Conservation (phyloP, 2,797 vertebrate species). For the Paedocypris micromegethes region DNA sequence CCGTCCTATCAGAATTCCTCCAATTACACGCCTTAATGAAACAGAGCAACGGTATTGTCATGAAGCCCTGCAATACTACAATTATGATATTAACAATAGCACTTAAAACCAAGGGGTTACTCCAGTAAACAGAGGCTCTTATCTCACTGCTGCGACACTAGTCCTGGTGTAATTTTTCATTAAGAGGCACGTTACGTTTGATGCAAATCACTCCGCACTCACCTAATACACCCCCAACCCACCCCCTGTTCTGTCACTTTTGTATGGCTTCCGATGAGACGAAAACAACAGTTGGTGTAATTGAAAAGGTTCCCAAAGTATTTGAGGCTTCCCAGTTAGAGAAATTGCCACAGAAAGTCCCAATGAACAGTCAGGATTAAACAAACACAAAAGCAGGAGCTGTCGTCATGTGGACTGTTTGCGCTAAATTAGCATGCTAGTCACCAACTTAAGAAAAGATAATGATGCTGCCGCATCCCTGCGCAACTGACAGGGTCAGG, state of each 20-base stretch:
- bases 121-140: conserved; percentile 73
- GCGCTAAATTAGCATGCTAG: conserved; percentile 42
- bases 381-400: conserved; percentile 46
- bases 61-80: conserved; percentile 72
- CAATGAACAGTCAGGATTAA: conserved; percentile 44
- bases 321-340: conserved; percentile 49
- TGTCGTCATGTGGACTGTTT: conserved; percentile 47
- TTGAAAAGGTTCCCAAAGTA: conserved; percentile 54
- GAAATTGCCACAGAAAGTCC: conserved; percentile 43
- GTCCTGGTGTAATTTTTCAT: conserved; percentile 65
- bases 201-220: conserved; percentile 66
- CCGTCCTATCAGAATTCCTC: conserved; percentile 79
- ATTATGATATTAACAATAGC: conserved; percentile 78
- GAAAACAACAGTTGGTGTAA: conserved; percentile 55
- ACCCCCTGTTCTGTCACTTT: conserved; percentile 43
- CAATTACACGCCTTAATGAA: conserved; percentile 83
- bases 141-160: conserved; percentile 69
- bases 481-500: conserved; percentile 87
- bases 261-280: conserved; percentile 47
- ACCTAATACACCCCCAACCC: conserved; percentile 34
- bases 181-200: conserved; percentile 65
- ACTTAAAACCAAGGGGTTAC: conserved; percentile 78
- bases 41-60: conserved; percentile 70
- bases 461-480: conserved; percentile 71
- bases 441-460: conserved; percentile 64